Evolutionary conservation across 2,113 vertebrate genomes (phyloP).

Genomic region (Puffinus mauretanicus): DNA sequence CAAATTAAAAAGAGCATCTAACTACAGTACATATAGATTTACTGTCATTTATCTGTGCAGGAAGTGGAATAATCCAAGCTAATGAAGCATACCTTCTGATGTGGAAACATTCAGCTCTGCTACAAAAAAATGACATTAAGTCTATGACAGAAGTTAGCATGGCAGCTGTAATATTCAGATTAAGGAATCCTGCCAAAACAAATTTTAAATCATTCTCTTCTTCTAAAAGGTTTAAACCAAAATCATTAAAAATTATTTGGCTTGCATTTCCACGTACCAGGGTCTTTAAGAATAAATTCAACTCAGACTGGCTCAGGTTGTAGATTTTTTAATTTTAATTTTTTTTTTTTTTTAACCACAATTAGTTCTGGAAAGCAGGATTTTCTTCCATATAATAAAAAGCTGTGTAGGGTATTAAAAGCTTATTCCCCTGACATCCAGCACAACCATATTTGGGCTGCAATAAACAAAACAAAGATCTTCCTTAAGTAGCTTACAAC

Average conservation of each 20-base stretch:
- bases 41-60: constrained; percentile 26
- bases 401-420: background rate
- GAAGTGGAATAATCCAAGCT: constrained; percentile 41
- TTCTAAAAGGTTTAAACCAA: constrained; percentile 21
- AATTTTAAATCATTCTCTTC: constrained; percentile 41
- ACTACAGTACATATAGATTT: constrained; percentile 8
- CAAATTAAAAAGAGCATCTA: constrained; percentile 20
- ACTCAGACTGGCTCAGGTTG: background rate
- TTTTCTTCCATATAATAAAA: background rate
- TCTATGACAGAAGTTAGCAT: constrained; percentile 8
- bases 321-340: background rate
- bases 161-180: constrained; percentile 41
- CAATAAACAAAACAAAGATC: constrained; percentile 26
- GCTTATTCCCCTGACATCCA: background rate
- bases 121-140: constrained; percentile 36
- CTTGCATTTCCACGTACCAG: background rate
- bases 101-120: constrained; percentile 26
- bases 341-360: background rate
- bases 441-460: background rate
- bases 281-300: background rate
- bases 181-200: constrained; percentile 53
- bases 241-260: constrained; percentile 25
- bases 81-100: constrained; percentile 51
- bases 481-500: background rate
- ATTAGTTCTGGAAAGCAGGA: background rate